These are phyloP conservation scores for Dasysyrphus tricinctus DNA, from an alignment of 2,888 invertebrate species.

Conservation along the genomic window DNA sequence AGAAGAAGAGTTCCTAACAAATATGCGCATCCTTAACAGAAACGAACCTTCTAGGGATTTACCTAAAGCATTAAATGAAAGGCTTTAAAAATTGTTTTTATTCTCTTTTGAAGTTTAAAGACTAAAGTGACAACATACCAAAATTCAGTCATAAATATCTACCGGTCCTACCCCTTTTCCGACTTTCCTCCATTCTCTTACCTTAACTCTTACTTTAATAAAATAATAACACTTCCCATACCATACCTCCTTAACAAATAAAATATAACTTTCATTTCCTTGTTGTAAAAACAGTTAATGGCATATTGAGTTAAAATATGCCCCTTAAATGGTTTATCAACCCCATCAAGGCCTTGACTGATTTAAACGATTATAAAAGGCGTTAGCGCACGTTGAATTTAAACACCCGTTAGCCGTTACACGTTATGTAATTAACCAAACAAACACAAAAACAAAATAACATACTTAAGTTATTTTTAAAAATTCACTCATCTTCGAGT, in stretches of 20 bases:
- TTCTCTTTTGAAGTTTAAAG: no score
- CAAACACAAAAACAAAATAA: not conserved
- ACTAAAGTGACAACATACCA: no score
- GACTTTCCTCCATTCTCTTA: no score
- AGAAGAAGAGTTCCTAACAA: no score
- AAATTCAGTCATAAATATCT: no score
- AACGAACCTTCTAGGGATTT: no score
- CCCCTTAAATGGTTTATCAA: not conserved
- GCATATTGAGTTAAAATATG: not conserved
- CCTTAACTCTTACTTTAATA: no score
- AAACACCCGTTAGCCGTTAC: not conserved
- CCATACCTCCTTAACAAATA: not conserved
- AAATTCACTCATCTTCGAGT: not conserved
- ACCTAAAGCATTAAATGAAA: no score
- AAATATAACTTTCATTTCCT: not conserved
- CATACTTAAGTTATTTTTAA: not conserved
- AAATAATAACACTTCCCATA: no score
- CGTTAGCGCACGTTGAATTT: not conserved
- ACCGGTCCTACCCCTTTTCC: no score
- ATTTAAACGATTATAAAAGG: not conserved
- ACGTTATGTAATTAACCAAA: not conserved
- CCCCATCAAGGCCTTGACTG: constrained; percentile 1
- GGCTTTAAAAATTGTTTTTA: no score
- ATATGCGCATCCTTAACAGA: no score
- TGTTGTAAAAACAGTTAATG: not conserved